Evolutionary conservation across 2,888 invertebrate genomes (phyloP), one percentile per base, ranked within the genome.

Genomic region (Anoncus sp.): DNA sequence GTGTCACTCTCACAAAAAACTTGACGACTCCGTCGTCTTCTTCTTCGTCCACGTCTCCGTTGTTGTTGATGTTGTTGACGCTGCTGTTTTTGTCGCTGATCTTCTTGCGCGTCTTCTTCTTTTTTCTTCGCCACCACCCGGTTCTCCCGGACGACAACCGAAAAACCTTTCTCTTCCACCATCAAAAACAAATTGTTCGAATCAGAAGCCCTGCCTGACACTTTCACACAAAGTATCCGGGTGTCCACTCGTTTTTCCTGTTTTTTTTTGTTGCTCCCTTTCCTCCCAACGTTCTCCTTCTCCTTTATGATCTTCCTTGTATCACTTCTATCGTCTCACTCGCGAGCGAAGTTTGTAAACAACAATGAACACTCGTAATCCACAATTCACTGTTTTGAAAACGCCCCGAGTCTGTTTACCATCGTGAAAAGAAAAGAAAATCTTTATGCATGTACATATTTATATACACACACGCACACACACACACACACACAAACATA

Each of bases 1-100:
- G 77, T 79, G 74, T 85, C 83, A 82, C 82, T 84, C 81, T 82
- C 84, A 85, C 82, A 80, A 81, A 84, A 81, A 82, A 82, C 81
- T 81, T 57, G 27, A 72, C 69, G 84, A 59, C 70, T 49, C 38
- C 72, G 69, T 76, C 80, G 65, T 49, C 73, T 65, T 78, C 80
- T 75, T 71, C 75, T 62, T 55, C 75, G 70, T 51, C 77, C 75
- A 12, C 79, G 71, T 59, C 79, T 71, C 67, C 79, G 78, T 72
- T 75, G 78, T n/a, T 67, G 75, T 51, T 69, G 70, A n/a, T 63
- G 71, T 43, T 71, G 74, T 45, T 65, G 77, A 14, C 59, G 69
- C 31, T 53, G 62, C 63, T 43, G 59, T 71, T 51, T 45, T 12
- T 55, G 22, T 14, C 35, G 45, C 40, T 47, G 45, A n/a, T 43